Base-by-base conservation (phyloP, 37 sponge, comb jelly and placozoan species). In the Haliclona indistincta region DNA sequence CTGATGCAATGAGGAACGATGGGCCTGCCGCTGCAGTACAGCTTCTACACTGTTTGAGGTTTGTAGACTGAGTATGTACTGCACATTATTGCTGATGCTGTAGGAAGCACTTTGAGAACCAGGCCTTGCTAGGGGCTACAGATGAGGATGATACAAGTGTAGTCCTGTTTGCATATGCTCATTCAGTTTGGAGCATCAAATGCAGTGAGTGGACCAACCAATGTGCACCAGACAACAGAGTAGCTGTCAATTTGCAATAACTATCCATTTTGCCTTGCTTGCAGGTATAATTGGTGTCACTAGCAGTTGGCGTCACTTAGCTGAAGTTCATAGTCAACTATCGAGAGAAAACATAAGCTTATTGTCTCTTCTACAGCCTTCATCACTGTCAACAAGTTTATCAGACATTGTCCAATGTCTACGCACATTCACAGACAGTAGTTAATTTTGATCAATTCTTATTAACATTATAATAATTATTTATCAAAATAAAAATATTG, bases 151-250 rank as follows among this genome's bases (percentile, higher is more conserved):
- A 91, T 43, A 44, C 82, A 35, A 80, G 82, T 55, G 83, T 78
- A n/a, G 43, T 91, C 41, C 76, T 91, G 68, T 91, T 62, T 64
- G 60, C 81, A 42, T 91, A 82, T 33, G 87, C 92, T 23, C 67
- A 53, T 11, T 82, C 61, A 43, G 1, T 85, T 28, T 38, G 79
- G 29, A 70, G 82, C 47, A 20, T 43, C 44, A 79, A 81, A 41
- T 67, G 76, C 73, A 82, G 91, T 82, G 52, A 28, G 65, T 73
- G 22, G 55, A 36, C 13, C 38, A 56, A 38, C 6, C 61, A 4
- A 32, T 73, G 20, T 38, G 38, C 4, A 13, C 4, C 6, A 3
- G 4, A 20, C 53, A 47, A 15, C 15, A 47, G 13, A 4, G 10
- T 20, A 20, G 38, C 15, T 30, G 10, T 38, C 10, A 32, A 8